Conservation (phyloP, 2,797 vertebrate genomes). For the Kryptolebias ocellatus region DNA sequence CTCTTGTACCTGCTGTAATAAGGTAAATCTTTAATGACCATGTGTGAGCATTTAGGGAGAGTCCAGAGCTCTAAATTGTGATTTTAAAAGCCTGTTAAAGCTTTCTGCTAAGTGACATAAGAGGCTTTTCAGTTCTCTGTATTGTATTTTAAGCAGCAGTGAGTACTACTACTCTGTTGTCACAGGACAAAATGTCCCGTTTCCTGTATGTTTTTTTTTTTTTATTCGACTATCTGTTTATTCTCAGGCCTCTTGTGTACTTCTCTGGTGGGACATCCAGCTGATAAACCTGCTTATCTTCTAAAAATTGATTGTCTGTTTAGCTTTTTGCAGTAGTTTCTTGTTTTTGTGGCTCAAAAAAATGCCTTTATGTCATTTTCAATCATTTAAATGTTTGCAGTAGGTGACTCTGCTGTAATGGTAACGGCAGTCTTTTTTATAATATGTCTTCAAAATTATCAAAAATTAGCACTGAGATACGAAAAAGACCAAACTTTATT, state of each 20-base stretch:
- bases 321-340: too few species aligned
- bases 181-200: not conserved
- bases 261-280: too few species aligned
- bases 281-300: too few species aligned
- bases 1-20: not conserved
- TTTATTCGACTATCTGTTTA: not conserved
- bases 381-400: too few species aligned
- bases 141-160: constrained; percentile 28
- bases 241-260: not conserved
- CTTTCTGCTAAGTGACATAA: constrained; percentile 61
- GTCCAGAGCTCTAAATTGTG: not conserved
- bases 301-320: too few species aligned
- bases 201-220: constrained; percentile 9
- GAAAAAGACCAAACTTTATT: too few species aligned
- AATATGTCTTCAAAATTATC: too few species aligned
- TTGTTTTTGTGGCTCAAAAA: too few species aligned
- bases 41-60: not conserved
- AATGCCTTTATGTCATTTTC: too few species aligned
- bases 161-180: constrained; percentile 14
- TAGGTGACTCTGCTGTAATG: too few species aligned
- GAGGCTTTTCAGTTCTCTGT: constrained; percentile 52
- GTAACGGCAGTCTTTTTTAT: too few species aligned
- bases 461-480: too few species aligned
- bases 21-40: not conserved
- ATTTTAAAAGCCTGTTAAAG: constrained; percentile 14